Evolutionary conservation across 2,797 vertebrate genomes (phyloP), one percentile per base, ranked within the genome.

Genomic region (Gymnothorax reevesii): DNA sequence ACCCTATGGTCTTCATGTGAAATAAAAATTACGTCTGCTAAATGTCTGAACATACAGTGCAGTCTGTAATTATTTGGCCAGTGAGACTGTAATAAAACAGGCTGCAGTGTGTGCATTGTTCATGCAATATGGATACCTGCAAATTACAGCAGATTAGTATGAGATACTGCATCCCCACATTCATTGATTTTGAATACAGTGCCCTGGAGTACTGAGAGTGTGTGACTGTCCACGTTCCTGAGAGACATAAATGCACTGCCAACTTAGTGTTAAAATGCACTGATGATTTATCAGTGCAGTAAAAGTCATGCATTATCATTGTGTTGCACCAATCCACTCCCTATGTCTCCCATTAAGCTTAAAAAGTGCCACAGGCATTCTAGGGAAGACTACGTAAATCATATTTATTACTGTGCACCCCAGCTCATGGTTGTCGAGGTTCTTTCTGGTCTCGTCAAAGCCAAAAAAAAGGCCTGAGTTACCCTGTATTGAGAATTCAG

Each of bases 381-480:
- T 15, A 69, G 54, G 79, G 73, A 33, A 17, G 77, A 75, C n/a
- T 33, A 42, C 33, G 59, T 60, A 27, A 87, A 75, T 77, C 59
- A 77, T 52, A 84, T 84, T 22, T 52, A 17, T 42, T 17, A 55
- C 62, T 13, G 66, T 60, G 33, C 33, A 13, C 55, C 49, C 80
- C 59, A 73, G 54, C 85, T 52, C n/a, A 25, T 15, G 25, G 75
- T 77, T 62, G 77, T 77, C 75, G 80, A 73, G 80, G 85, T 86
- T 57, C 85, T 80, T 52, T 62, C 60, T 57, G 82, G 27, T 82
- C 80, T 22, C 25, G 55, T 49, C 64, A 52, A 49, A 86, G 71
- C 27, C 59, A 75, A 75, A 82, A 60, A 7, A 55, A 15, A 27
- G 33, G 55, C 33, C 62, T 49, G 25, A 55, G 52, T 82, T 71